Conservation (phyloP, 2,888 invertebrate species). For the Petrolisthes cinctipes region DNA sequence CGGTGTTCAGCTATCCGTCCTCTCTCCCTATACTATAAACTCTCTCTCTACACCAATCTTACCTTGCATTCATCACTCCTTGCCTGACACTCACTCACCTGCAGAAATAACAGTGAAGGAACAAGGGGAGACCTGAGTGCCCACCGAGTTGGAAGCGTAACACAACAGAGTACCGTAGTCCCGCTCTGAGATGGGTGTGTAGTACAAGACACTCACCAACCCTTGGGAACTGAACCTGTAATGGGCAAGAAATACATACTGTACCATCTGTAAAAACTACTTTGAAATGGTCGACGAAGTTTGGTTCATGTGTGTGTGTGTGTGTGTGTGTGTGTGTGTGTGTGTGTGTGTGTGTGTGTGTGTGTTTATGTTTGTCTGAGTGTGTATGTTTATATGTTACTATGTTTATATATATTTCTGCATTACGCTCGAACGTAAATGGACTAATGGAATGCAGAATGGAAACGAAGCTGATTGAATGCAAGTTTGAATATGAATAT, state of each 20-base stretch:
- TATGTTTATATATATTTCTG: slow-evolving; percentile 20
- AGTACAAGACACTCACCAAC: slow-evolving; percentile 38
- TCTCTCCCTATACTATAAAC: too few relatives aligned
- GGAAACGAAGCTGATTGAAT: too few relatives aligned
- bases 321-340: slow-evolving; percentile 24
- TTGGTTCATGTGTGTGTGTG: slow-evolving; percentile 8
- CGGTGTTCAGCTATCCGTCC: too few relatives aligned
- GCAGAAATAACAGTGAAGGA: slow-evolving; percentile 64
- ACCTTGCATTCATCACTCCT: too few relatives aligned
- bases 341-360: slow-evolving; percentile 14
- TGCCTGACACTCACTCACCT: slow-evolving; percentile 26
- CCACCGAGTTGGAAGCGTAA: slow-evolving; percentile 56
- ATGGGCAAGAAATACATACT: too few relatives aligned
- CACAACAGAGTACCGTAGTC: slow-evolving; percentile 63
- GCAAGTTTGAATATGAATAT: too few relatives aligned
- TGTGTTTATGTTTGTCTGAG: slow-evolving; percentile 5
- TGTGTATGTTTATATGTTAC: slow-evolving; percentile 5
- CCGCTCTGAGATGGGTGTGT: slow-evolving; percentile 56
- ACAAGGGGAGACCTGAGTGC: slow-evolving; percentile 49
- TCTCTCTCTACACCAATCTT: too few relatives aligned
- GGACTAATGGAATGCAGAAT: too few relatives aligned
- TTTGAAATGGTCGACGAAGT: neutral
- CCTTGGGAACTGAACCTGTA: slow-evolving; percentile 43
- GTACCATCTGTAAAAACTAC: too few relatives aligned
- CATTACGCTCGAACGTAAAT: too few relatives aligned